Base-by-base conservation (phyloP, 2,797 vertebrate genomes). In the Cynopterus sphinx region DNA sequence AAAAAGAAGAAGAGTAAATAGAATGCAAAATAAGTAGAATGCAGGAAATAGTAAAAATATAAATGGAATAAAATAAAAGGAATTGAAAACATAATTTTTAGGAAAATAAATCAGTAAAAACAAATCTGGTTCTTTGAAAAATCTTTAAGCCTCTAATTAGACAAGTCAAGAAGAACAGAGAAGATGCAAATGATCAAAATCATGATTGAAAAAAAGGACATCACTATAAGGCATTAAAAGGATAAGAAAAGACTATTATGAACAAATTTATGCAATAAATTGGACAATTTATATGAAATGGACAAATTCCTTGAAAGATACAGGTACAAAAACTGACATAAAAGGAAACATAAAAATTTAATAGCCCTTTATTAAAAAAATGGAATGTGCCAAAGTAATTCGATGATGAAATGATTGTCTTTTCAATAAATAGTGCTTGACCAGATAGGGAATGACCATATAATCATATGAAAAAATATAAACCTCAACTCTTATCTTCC, bases 321-420 rank as follows among this genome's bases (percentile, higher is more conserved):
- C 21, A 68, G 43, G 9, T 75, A 63, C 8, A 81, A 70, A 84
- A 75, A 61, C 19, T 77, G 36, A 61, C 21, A 75, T 46, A 43
- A 70, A 92, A 93, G 78, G 21, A 93, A 81, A 61, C 9, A 78
- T 4, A 59, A 33, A 71, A 33, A 65, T 70, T n/a, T 90, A 51
- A 59, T 51, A 89, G 24, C 11, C 1, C 70, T 39, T 9, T 71
- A 61, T 84, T n/a, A 46, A 43, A 77, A 28, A 73, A 90, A 59
- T 68, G 81, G 9, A 93, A 84, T 46, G 22, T 86, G 91, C 6
- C 73, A 73, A 74, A 81, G n/a, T 73, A 93, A 93, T 67, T 95
- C 41, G 41, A 65, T 81, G 28, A 10, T 36, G 41, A 51, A 87
- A 70, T 46, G 15, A 10, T 17, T 57, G 24, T n/a, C 59, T 86